Base-by-base conservation (phyloP, 2,113 vertebrate genomes). In the Scomber colias region DNA sequence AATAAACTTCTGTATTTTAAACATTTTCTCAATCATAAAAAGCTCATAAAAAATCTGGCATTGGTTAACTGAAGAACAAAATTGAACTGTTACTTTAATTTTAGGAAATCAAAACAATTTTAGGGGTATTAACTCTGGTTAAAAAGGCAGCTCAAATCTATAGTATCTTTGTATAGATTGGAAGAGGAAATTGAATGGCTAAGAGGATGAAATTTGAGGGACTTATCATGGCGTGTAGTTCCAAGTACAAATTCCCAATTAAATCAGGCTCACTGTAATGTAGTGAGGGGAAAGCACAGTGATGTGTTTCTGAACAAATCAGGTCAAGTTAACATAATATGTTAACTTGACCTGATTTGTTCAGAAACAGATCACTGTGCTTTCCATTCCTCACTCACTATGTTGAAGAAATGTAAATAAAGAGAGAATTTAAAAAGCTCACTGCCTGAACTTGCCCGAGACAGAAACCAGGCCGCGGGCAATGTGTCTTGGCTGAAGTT, bases 391-490 rank as follows among this genome's bases (percentile, higher is more conserved):
- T 66, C 49, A 71, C 54, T 83, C 53, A 60, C 49, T 15, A 49
- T 35, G 40, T 45, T 54, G 16, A 78, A 60, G 48, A 64, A 66
- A 64, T n/a, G 27, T 15, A 15, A 53, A 46, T 73, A 46, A 12
- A 62, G 49, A 76, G 7, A 81, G 31, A 74, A 72, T 75, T 80
- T 13, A 50, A 77, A 77, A 75, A 54, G 82, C 92, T 93, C 90
- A 93, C 93, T 90, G 84, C 64, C 62, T 90, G 87, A 86, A 92
- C 81, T 91, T 81, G 88, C 66, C 71, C 65, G 71, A 77, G 87
- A 70, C 67, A 85, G 68, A 68, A 76, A 89, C 83, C 77, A 64
- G 31, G 82, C 59, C 51, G 56, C 69, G 54, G 82, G 57, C 27
- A 61, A 50, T 63, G 51, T 79, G 51, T 80, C 89, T 57, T 60